Conservation (phyloP, 2,888 invertebrate species). For the Psococerastis gibbosa region DNA sequence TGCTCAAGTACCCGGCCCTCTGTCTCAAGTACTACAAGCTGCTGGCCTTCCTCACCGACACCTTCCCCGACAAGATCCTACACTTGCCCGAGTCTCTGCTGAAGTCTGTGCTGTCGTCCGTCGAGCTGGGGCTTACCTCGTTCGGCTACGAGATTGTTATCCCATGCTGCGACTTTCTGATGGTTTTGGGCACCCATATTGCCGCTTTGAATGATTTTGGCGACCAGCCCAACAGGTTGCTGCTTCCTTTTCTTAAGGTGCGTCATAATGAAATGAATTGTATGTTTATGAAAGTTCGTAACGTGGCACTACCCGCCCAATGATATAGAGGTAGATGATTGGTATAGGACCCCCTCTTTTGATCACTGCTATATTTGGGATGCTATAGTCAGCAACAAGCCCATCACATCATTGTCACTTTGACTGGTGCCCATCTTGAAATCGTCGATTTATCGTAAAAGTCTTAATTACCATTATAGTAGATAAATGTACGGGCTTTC, state of each 20-base stretch:
- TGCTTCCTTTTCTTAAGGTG: conserved; percentile 31
- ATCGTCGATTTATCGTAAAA: too few relatives aligned
- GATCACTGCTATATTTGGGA: too few relatives aligned
- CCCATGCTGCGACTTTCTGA: conserved; percentile 38
- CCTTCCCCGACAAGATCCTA: conserved; percentile 36
- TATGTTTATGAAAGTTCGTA: too few relatives aligned
- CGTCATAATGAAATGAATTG: too few relatives aligned
- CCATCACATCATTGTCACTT: too few relatives aligned
- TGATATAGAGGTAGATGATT: too few relatives aligned
- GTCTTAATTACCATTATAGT: too few relatives aligned
- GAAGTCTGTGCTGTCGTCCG: conserved; percentile 32
- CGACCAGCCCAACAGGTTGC: conserved; percentile 24
- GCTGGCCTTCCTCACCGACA: conserved; percentile 42
- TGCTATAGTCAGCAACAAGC: too few relatives aligned
- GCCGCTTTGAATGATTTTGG: conserved; percentile 23
- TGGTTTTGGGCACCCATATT: conserved; percentile 31
- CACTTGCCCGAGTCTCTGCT: conserved; percentile 31
- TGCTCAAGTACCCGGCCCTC: conserved; percentile 47
- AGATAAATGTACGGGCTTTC: too few relatives aligned
- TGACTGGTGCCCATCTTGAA: too few relatives aligned
- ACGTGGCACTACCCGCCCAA: too few relatives aligned
- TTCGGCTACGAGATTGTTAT: conserved; percentile 36
- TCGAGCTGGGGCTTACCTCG: conserved; percentile 38
- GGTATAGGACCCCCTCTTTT: too few relatives aligned
- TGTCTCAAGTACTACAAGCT: conserved; percentile 41